phyloP scores from a whole-genome alignment of 2,888 invertebrate genomes.

The Anthrax anthrax region DNA sequence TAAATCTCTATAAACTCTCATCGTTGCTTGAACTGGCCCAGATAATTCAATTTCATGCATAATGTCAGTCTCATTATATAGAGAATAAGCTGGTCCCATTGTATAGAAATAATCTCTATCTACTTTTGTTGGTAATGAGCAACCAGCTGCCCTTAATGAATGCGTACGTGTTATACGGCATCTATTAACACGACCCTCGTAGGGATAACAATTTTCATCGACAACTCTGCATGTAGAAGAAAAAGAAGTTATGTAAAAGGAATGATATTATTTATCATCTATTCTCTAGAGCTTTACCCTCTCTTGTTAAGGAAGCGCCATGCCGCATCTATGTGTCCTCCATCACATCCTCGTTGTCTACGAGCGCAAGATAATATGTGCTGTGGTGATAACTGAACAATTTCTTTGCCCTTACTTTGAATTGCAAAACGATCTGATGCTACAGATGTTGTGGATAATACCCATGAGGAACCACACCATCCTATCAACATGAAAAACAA shows the following conservation, averaged over 20 bases:
- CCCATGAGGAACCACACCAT: constrained; percentile 83
- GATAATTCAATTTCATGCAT: constrained; percentile 82
- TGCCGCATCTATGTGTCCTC: constrained; percentile 80
- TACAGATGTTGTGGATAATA: constrained; percentile 68
- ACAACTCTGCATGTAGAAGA: constrained; percentile 47
- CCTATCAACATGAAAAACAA: constrained; percentile 30
- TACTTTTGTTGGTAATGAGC: constrained; percentile 35
- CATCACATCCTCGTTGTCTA: constrained; percentile 67
- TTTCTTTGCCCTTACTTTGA: constrained; percentile 66
- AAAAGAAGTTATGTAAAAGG: no score
- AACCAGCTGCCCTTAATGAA: constrained; percentile 37
- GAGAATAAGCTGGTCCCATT: constrained; percentile 61
- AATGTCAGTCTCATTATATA: constrained; percentile 66
- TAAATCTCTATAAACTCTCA: constrained; percentile 84
- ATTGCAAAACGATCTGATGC: constrained; percentile 73
- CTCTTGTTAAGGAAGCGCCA: constrained; percentile 76
- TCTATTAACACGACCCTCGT: constrained; percentile 43
- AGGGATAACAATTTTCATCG: constrained; percentile 75
- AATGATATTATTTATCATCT: no score
- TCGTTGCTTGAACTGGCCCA: constrained; percentile 89
- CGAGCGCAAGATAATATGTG: constrained; percentile 75
- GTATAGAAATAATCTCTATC: constrained; percentile 49
- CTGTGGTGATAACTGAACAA: constrained; percentile 62
- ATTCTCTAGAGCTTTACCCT: no score
- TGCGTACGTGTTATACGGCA: constrained; percentile 47